Conservation (phyloP, 2,113 vertebrate genomes). For the Podocnemis expansa region DNA sequence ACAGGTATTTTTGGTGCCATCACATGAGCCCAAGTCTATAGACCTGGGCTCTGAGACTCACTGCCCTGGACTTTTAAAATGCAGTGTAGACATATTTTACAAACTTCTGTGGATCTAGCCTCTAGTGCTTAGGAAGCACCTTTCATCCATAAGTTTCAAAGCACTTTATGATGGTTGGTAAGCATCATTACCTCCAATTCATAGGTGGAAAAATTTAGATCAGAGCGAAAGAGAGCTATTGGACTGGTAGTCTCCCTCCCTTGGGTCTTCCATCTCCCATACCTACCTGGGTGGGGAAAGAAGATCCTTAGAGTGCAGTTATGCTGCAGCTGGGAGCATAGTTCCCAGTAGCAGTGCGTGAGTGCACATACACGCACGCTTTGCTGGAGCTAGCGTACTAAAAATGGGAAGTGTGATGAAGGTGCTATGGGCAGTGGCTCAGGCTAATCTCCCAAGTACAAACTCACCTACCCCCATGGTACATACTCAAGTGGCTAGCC, state of each 20-base stretch:
- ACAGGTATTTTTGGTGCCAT: background rate
- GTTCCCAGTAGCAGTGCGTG: background rate
- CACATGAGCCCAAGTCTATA: background rate
- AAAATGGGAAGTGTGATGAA: background rate
- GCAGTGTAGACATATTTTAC: no score
- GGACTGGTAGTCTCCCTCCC: slow-evolving; percentile 2
- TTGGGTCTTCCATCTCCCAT: background rate
- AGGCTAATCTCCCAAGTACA: background rate
- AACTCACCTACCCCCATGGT: no score
- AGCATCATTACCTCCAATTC: slow-evolving; percentile 1
- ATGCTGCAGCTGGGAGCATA: background rate
- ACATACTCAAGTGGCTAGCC: background rate
- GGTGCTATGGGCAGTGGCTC: background rate
- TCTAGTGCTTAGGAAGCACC: background rate
- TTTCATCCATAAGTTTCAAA: background rate
- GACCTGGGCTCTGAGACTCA: background rate
- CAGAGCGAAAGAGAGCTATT: background rate
- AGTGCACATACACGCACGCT: background rate
- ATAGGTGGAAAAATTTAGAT: background rate
- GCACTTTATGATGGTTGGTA: background rate
- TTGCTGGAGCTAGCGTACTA: background rate
- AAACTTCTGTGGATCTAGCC: background rate
- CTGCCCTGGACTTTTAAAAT: background rate
- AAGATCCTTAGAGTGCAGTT: background rate
- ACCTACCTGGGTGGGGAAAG: background rate